Evolutionary conservation across 2,797 vertebrate species (phyloP), one percentile per base, ranked within the genome.

Genomic region (Novumbra hubbsi): DNA sequence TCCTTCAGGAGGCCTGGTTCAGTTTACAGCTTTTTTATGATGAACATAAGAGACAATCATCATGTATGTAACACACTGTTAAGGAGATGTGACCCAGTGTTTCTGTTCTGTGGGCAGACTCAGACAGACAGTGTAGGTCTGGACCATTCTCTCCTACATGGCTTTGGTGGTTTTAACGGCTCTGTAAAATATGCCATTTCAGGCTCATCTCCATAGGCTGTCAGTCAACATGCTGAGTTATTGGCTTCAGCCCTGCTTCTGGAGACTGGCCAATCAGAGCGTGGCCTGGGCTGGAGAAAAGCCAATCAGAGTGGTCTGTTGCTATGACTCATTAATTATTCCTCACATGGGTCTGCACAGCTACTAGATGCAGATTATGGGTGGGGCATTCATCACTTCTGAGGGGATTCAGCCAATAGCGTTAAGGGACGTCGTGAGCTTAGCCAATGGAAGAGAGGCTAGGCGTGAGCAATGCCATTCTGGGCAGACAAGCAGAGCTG

Each of bases 311-410:
- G 79, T 78, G 78, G 83, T 78, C 85, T 84, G 78, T 78, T 85
- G 75, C 68, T 85, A 74, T 66, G 81, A 83, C 74, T 89, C 81
- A 87, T 91, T 79, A 91, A 92, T 93, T 85, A 92, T 91, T 90
- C 84, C 93, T 80, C 2, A 17, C 52, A 87, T 83, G 83, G 85
- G 88, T 17, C 78, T 88, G 85, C 76, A 77, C 80, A 80, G 72
- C 80, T 80, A 82, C 62, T 68, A 71, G 65, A 73, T 74, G 67
- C 3, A 78, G 38, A 57, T 62, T 45, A 69, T 57, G 14, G 69
- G 71, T n/a, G 70, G 73, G 55, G 30, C 32, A 12, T 72, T n/a
- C 11, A 60, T 63, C 6, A 45, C 48, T 14, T 64, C 21, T 21
- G 21, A 67, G 67, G 8, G 45, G 28, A 38, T 30, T 32, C 48